Conservation (phyloP, 1,140 invertebrate genomes). For the Calosoma granatense region DNA sequence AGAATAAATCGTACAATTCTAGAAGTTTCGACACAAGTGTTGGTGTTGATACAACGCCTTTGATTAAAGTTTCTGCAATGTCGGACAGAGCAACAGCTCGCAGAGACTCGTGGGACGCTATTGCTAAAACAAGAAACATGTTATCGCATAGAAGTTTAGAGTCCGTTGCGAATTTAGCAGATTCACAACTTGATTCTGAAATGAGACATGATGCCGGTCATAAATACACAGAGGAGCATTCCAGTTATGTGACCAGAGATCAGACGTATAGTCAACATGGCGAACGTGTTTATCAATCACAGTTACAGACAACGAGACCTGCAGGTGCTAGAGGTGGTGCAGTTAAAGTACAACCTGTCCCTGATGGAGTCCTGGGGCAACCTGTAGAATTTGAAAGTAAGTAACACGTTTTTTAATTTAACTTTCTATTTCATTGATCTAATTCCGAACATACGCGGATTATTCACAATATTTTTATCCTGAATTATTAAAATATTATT, state of each 20-base stretch:
- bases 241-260: conserved; percentile 12
- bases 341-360: conserved; percentile 75
- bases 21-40: conserved; percentile 30
- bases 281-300: background rate
- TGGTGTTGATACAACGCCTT: conserved; percentile 55
- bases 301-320: background rate
- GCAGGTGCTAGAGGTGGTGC: conserved; percentile 38
- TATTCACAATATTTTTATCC: no score
- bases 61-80: conserved; percentile 57
- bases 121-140: conserved; percentile 66
- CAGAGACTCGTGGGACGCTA: conserved; percentile 69
- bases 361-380: conserved; percentile 75
- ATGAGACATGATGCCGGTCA: conserved; percentile 18
- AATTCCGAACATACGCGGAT: no score
- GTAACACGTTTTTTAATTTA: conserved; percentile 20
- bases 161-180: conserved; percentile 54
- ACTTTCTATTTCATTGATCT: no score
- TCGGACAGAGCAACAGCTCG: conserved; percentile 45
- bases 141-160: conserved; percentile 55
- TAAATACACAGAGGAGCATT: conserved; percentile 24
- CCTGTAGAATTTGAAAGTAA: conserved; percentile 94
- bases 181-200: conserved; percentile 40
- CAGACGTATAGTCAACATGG: conserved; percentile 3
- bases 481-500: no score
- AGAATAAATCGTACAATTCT: conserved; percentile 14